Evolutionary conservation across 2,113 vertebrate species (phyloP).

Genomic region (Dermatemys mawii): DNA sequence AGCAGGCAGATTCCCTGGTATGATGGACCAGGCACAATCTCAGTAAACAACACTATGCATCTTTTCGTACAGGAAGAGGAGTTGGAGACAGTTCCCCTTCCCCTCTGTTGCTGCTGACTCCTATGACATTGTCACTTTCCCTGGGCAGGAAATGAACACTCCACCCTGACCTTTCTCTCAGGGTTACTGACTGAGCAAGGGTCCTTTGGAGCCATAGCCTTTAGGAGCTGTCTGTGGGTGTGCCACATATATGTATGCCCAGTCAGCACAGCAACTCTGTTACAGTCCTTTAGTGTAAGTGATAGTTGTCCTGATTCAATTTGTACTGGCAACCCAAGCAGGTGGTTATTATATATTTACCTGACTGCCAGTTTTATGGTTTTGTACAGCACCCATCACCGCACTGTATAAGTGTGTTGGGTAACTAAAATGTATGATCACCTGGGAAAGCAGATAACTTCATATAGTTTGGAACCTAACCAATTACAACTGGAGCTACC

Average conservation of each 20-base stretch:
- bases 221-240: not conserved
- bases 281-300: not conserved
- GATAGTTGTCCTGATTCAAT: not conserved
- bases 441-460: constrained; percentile 65
- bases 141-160: not conserved
- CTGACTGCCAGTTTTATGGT: not conserved
- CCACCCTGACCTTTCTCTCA: not conserved
- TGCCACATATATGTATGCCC: not conserved
- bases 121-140: not conserved
- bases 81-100: not conserved
- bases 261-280: not conserved
- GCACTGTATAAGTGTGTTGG: constrained; percentile 43
- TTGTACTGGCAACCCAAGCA: constrained; percentile 12
- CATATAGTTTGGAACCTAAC: constrained; percentile 54
- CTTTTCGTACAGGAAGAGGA: not conserved
- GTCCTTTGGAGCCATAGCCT: not conserved
- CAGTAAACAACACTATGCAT: not conserved
- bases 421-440: constrained; percentile 48
- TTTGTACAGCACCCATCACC: constrained; percentile 45
- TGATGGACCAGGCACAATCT: not conserved
- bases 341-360: not conserved
- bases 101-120: not conserved
- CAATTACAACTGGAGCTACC: constrained; percentile 61
- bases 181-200: not conserved
- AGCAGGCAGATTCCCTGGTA: not conserved